Evolutionary conservation across 2,113 vertebrate genomes (phyloP), one percentile per base, ranked within the genome.

Genomic region (Himantopus leucocephalus): DNA sequence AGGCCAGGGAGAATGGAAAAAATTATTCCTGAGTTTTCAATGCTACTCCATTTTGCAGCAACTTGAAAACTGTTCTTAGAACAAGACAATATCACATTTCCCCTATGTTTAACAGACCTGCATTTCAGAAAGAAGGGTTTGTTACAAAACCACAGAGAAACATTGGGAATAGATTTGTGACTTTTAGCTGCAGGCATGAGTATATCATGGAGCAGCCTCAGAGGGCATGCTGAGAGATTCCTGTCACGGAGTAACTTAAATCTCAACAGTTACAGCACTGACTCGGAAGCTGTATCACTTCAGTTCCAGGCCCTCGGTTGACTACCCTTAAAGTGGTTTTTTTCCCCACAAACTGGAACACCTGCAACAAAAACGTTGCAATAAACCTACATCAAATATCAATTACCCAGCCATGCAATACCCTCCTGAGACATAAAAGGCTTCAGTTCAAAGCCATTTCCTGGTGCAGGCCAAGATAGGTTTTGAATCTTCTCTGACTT

Each of bases 61-160:
- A 34, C 8, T 64, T 73, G 59, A 73, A 89, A 82, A 62, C 14
- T 77, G 7, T 32, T 80, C 43, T 60, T 39, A 64, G 29, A 91
- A 35, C 5, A 62, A 24, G 26, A n/a, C 0, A 1, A 20, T 58
- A 29, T 15, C 4, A 23, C 1, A 0, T 29, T 67, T 71, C 10
- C 15, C 8, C 8, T 58, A 9, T 17, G 16, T 53, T 80, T 62
- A 37, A 21, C 10, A 39, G 30, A 32, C 3, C 5, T 48, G 7
- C 21, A 6, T n/a, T 60, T 82, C 34, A 85, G 34, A 85, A 77
- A 56, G 12, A 72, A 88, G 55, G 3, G 2, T 13, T 56, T 3
- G 0, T 59, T 82, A 20, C 18, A 88, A 21, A 4, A 62, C 7
- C 14, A 50, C 8, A 52, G 43, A 34, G 23, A 47, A 90, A 68